Base-by-base conservation (phyloP, 2,888 invertebrate genomes). In the Drosophila paranaensis region DNA sequence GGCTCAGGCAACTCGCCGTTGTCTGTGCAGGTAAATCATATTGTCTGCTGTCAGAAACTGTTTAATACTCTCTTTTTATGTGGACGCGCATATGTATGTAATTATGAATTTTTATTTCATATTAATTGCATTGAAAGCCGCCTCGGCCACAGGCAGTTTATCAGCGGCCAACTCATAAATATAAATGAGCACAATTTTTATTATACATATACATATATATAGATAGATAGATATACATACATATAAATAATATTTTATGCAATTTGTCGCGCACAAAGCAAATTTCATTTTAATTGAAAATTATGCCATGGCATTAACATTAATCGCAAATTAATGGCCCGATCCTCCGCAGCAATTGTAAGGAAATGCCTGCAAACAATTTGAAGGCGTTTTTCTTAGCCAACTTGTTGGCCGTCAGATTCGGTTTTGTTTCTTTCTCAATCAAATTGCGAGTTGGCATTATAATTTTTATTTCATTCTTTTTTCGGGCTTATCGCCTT, bases 211-310 rank as follows among this genome's bases (percentile, higher is more conserved):
- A 37, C 40, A n/a, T n/a, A 51, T 13, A 9, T 37, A 40, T 20
- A 39, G 8, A 48, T 51, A 51, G 11, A 20, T 35, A 20, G 20
- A 48, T 20, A 39, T 14, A 25, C 13, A 14, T 20, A 13, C 25
- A 27, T 48, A 43, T 55, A 39, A 20, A 30, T 48, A 33, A 48
- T 40, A 57, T 72, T 70, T 72, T 65, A 71, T 57, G 79, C 81
- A 85, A 81, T 85, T 84, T 87, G 79, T 88, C 85, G 81, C 71
- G 67, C 76, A 78, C 77, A 79, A 86, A 84, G 82, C 88, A 85
- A 85, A 88, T 85, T 85, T 88, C 67, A 82, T 82, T 85, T 88
- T 88, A 85, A 85, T 85, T 85, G 88, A 88, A 85, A 85, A 85
- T 88, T 82, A 85, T 85, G 88, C 82, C 71, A 62, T 60, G 79